Evolutionary conservation across 64 coral and sea anemone species (phyloP).

Genomic region (Orbicella faveolata): DNA sequence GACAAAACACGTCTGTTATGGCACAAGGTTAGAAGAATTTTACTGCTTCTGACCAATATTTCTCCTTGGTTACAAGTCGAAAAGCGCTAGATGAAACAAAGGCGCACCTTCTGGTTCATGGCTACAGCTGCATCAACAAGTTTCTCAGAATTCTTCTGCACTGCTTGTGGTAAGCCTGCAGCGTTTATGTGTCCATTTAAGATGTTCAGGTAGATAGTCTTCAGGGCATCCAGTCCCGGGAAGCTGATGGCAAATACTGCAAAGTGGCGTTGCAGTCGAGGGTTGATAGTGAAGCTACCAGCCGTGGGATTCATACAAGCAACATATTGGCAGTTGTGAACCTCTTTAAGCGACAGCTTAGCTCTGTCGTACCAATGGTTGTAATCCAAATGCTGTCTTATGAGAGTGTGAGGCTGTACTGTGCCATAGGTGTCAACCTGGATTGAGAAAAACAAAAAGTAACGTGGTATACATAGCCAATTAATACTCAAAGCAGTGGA

Average conservation of each 20-base stretch:
- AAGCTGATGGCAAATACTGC: conserved; percentile 98
- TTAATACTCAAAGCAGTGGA: background rate
- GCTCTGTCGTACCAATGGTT: conserved; percentile 95
- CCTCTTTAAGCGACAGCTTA: conserved; percentile 91
- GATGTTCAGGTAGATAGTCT: conserved; percentile 96
- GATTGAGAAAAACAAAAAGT: conserved; percentile 12
- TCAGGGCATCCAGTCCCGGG: conserved; percentile 92
- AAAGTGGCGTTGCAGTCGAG: conserved; percentile 95
- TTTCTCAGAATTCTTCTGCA: conserved; percentile 83
- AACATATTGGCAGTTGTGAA: conserved; percentile 97
- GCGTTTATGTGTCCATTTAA: conserved; percentile 80
- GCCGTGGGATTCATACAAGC: conserved; percentile 99
- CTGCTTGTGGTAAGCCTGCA: conserved; percentile 39
- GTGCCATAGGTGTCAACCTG: conserved; percentile 99
- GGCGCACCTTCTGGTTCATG: conserved; percentile 94
- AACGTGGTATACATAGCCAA: background rate
- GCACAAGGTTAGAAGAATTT: too few species aligned
- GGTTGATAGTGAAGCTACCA: conserved; percentile 99
- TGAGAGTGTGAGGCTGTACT: conserved; percentile 96
- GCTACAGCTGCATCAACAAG: conserved; percentile 87
- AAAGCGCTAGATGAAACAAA: background rate
- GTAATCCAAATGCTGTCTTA: conserved; percentile 99
- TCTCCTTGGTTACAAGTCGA: background rate
- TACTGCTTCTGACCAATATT: too few species aligned
- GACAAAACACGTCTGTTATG: too few species aligned